Evolutionary conservation across 2,113 vertebrate species (phyloP).

Genomic region (Boulengeromyrus knoepffleri): DNA sequence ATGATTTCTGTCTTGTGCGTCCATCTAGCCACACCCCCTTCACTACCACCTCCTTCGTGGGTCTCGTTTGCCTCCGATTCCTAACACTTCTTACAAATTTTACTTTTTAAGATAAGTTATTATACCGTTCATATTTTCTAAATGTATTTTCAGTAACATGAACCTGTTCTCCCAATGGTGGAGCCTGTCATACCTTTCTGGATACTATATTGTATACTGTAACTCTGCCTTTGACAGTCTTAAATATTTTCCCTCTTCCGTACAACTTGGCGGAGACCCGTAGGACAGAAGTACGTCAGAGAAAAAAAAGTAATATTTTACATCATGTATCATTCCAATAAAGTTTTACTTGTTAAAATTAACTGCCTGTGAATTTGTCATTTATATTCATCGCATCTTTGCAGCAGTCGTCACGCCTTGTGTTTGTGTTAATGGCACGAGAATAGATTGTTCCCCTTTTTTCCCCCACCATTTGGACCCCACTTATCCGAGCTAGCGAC

Average conservation of each 20-base stretch:
- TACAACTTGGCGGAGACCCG: constrained; percentile 69
- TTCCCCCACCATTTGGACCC: background rate
- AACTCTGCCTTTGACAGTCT: constrained; percentile 71
- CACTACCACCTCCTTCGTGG: constrained; percentile 26
- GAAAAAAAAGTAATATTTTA: constrained; percentile 70
- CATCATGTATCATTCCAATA: constrained; percentile 81
- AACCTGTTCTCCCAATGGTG: constrained; percentile 62
- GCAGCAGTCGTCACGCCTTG: background rate
- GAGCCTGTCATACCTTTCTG: constrained; percentile 69
- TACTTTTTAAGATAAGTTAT: constrained; percentile 63
- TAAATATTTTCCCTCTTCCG: constrained; percentile 69
- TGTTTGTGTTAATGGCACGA: background rate
- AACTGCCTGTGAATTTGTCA: constrained; percentile 12
- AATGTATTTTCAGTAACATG: constrained; percentile 69
- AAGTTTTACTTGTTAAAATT: constrained; percentile 78
- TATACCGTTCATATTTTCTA: constrained; percentile 65
- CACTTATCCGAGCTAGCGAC: too few species aligned
- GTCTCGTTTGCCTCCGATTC: constrained; percentile 52
- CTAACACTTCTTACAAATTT: constrained; percentile 52
- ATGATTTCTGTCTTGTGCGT: background rate
- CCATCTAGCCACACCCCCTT: constrained; percentile 39
- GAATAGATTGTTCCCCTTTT: background rate
- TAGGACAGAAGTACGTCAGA: constrained; percentile 70
- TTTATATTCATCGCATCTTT: background rate
- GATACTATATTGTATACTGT: constrained; percentile 69